phyloP scores from a whole-genome alignment of 2,113 vertebrate genomes.

The Bambusicola thoracicus region DNA sequence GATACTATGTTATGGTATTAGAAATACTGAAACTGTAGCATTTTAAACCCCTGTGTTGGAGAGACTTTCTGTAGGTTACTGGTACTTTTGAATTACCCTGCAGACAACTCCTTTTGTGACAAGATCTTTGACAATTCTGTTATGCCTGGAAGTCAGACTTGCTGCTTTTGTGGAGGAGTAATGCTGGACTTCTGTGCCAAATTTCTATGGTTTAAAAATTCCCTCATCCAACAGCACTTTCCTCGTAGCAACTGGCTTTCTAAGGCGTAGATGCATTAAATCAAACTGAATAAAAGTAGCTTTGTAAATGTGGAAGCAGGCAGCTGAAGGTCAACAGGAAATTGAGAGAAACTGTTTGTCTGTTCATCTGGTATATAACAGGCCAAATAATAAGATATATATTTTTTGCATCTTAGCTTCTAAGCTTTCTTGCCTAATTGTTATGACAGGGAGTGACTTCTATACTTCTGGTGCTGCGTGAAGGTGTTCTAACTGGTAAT shows the following conservation, averaged over 20 bases:
- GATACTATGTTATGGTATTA: neutral
- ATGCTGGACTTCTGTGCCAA: slow-evolving; percentile 39
- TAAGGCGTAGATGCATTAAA: slow-evolving; percentile 42
- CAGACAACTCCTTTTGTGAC: neutral
- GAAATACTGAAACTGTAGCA: neutral
- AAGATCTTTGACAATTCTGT: neutral
- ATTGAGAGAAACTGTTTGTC: neutral
- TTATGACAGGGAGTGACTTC: slow-evolving; percentile 91
- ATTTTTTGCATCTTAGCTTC: slow-evolving; percentile 5
- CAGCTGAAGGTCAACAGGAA: slow-evolving; percentile 54
- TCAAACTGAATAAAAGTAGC: slow-evolving; percentile 48
- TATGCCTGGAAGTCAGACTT: neutral
- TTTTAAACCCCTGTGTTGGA: neutral
- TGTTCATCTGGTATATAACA: slow-evolving; percentile 13
- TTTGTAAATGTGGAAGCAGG: slow-evolving; percentile 33
- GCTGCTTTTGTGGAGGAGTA: slow-evolving; percentile 27
- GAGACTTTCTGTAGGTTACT: neutral
- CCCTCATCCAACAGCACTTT: slow-evolving; percentile 28
- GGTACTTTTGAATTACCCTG: neutral
- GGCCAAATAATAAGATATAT: neutral
- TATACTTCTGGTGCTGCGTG: slow-evolving; percentile 93
- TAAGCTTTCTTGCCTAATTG: neutral
- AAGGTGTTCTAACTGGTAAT: slow-evolving; percentile 93
- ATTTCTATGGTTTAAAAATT: slow-evolving; percentile 60
- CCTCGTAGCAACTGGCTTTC: slow-evolving; percentile 60